These are phyloP conservation scores for Petrocephalus sullivani DNA, from an alignment of 2,797 vertebrate genomes.

Conservation along the genomic window DNA sequence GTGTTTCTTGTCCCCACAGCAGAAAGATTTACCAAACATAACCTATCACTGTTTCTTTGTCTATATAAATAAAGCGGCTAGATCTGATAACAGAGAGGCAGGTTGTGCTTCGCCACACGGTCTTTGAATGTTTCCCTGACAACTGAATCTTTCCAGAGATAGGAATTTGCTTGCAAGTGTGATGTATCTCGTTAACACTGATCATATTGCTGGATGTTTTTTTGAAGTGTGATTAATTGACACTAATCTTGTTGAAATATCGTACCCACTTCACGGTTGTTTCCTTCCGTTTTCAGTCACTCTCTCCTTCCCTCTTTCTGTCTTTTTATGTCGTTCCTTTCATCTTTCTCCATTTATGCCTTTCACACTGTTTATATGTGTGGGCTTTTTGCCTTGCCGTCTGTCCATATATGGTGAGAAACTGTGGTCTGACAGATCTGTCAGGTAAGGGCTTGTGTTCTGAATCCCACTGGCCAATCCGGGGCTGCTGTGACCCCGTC, in stretches of 20 bases:
- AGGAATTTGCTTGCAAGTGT: conserved; percentile 2
- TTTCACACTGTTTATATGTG: neutral
- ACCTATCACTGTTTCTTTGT: neutral
- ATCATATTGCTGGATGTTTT: conserved; percentile 7
- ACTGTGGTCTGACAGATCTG: neutral
- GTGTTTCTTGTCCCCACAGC: neutral
- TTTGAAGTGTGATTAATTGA: neutral
- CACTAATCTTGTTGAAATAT: neutral
- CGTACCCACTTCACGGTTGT: neutral
- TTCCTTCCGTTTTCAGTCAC: neutral
- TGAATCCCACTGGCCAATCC: neutral
- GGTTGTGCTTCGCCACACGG: neutral
- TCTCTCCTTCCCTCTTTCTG: neutral
- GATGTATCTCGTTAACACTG: neutral
- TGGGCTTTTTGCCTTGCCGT: neutral
- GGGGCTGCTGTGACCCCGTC: neutral
- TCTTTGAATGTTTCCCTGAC: neutral
- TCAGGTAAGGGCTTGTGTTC: conserved; percentile 8
- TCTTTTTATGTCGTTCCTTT: neutral
- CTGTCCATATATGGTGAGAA: neutral
- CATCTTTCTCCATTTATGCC: neutral
- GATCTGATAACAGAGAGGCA: neutral
- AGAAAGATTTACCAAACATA: neutral
- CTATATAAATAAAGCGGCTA: neutral
- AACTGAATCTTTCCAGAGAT: conserved; percentile 9